Evolutionary conservation across 2,113 vertebrate genomes (phyloP).

Genomic region (Corythaeola cristata): DNA sequence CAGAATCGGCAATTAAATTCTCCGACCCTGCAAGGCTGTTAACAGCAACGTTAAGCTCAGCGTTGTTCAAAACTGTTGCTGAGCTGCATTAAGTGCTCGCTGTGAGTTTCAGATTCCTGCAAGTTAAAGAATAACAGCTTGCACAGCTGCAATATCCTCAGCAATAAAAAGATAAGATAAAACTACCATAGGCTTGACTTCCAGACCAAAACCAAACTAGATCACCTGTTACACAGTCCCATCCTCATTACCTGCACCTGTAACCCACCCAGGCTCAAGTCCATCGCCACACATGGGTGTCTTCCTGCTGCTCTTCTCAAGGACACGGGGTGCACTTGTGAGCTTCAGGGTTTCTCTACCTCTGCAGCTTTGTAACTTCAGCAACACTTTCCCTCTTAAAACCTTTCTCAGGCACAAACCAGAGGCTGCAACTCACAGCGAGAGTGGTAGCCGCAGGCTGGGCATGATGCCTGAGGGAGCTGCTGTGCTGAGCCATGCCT

Average conservation of each 20-base stretch:
- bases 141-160: background rate
- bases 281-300: background rate
- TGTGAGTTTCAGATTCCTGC: background rate
- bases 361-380: background rate
- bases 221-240: background rate
- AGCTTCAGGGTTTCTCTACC: background rate
- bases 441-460: background rate
- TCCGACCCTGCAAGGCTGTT: background rate
- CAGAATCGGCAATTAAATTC: background rate
- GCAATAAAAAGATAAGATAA: slow-evolving; percentile 24
- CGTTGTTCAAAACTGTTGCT: background rate
- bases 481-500: background rate
- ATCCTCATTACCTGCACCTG: background rate
- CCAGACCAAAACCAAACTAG: background rate
- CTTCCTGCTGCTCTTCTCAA: background rate
- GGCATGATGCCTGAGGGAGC: rapidly evolving
- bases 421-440: background rate
- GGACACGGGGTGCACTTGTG: background rate
- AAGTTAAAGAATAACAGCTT: slow-evolving; percentile 1
- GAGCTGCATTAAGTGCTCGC: background rate
- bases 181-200: background rate
- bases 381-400: background rate
- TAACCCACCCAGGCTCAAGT: background rate
- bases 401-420: background rate
- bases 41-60: background rate